These are phyloP conservation scores for Oreochromis spilurus DNA, from an alignment of 2,113 vertebrate species.

Conservation along the genomic window DNA sequence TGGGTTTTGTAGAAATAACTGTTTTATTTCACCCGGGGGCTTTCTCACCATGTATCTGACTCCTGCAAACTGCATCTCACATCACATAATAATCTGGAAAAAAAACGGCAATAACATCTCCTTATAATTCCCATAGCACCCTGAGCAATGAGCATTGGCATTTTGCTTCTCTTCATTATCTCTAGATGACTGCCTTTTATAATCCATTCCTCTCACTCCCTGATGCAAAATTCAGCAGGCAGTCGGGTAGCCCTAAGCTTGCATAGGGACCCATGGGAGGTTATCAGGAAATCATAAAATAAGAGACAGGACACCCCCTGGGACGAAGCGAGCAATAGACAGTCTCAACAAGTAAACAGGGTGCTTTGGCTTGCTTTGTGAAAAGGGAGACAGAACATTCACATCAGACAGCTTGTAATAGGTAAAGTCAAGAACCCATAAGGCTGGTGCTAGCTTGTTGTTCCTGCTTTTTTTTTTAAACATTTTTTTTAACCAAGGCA, in stretches of 20 bases:
- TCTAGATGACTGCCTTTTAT: constrained; percentile 71
- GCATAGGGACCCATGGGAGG: constrained; percentile 54
- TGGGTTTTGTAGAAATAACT: constrained; percentile 20
- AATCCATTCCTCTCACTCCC: constrained; percentile 56
- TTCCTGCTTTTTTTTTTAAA: constrained; percentile 1
- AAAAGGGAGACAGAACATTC: constrained; percentile 9
- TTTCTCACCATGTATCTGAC: not conserved
- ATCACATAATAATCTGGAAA: constrained; percentile 28
- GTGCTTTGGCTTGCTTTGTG: constrained; percentile 7
- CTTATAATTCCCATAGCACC: constrained; percentile 48
- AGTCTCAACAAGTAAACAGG: constrained; percentile 54
- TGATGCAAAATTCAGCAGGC: constrained; percentile 65
- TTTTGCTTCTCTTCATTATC: constrained; percentile 74
- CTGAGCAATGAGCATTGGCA: constrained; percentile 54
- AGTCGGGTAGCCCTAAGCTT: constrained; percentile 50
- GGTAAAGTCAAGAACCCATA: constrained; percentile 13
- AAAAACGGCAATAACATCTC: constrained; percentile 47
- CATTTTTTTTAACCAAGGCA: not conserved
- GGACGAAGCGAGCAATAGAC: constrained; percentile 50
- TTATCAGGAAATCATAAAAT: constrained; percentile 70
- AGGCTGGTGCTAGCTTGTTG: not conserved
- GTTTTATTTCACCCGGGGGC: constrained; percentile 16
- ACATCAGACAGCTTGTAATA: constrained; percentile 9
- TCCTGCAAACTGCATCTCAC: constrained; percentile 11
- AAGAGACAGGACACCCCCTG: constrained; percentile 56